Evolutionary conservation across 2,797 vertebrate genomes (phyloP).

Genomic region (Tachyglossus aculeatus): DNA sequence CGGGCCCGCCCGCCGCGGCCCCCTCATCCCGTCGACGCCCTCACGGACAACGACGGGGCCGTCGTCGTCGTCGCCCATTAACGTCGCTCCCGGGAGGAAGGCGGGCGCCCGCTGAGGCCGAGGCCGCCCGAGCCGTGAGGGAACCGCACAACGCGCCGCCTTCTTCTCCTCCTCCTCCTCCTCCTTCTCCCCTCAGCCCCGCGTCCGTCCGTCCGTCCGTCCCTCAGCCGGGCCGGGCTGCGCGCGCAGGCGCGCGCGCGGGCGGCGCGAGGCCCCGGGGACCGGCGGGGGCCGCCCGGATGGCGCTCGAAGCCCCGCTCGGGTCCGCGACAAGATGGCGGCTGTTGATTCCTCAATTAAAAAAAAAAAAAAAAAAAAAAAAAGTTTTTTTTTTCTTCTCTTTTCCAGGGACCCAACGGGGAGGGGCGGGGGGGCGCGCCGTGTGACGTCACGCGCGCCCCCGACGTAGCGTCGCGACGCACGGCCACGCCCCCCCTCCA

Average conservation of each 20-base stretch:
- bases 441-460: conserved; percentile 67
- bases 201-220: conserved; percentile 56
- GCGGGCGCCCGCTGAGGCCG: neutral
- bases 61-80: no score
- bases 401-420: conserved; percentile 78
- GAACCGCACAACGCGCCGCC: no score
- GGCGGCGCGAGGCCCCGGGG: conserved; percentile 62
- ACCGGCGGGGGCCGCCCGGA: conserved; percentile 69
- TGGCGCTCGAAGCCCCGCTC: conserved; percentile 74
- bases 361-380: conserved; percentile 83
- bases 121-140: neutral
- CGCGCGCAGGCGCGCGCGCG: conserved; percentile 64
- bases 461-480: conserved; percentile 68
- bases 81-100: no score
- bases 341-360: conserved; percentile 99
- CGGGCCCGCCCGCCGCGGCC: conserved; percentile 60
- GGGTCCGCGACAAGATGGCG: conserved; percentile 95
- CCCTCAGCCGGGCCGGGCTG: conserved; percentile 64
- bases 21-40: conserved; percentile 69
- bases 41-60: no score
- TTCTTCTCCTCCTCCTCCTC: no score
- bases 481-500: conserved; percentile 56
- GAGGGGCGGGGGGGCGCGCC: conserved; percentile 74
- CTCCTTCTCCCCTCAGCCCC: no score
- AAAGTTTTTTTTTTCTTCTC: conserved; percentile 78